Base-by-base conservation (phyloP, 1,140 invertebrate genomes). In the Pseudomyrmex gracilis region DNA sequence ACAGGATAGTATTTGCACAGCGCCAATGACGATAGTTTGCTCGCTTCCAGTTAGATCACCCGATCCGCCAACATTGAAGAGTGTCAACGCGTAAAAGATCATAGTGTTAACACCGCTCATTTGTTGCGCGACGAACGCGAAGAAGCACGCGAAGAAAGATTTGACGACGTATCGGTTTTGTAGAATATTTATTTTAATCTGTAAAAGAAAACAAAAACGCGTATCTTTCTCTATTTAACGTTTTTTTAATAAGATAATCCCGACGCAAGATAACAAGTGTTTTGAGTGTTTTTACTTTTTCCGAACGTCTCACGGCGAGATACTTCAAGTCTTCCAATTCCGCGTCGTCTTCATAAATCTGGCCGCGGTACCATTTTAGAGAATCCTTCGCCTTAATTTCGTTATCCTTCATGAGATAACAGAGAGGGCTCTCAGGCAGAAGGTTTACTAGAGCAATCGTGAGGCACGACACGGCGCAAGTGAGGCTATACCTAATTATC, bases 41-140 rank as follows among this genome's bases (percentile, higher is more conserved):
- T 95, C 64, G 95, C 91, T 85, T 94, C 93, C 20, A 94, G 89
- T 77, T 94, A 93, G 13, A 96, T 95, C 34, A 91, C 92, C 83
- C 94, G 95, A 63, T 95, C 95, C 84, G 95, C 95, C 73, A 90
- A 95, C 87, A 95, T 94, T 92, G 91, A 98, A 98, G 83, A 98
- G 97, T 2, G 94, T 92, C 3, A 86, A 15, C 3, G 88, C 82
- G 61, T 86, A 70, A 34, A 84, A 89, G 34, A 85, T 86, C 71
- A 87, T 78, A 51, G 60, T 82, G 24, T 82, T 86, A 53, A 78
- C 20, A 5, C 87, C 87, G 20, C 71, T 76, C n/a, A 89, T 47
- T 60, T 89, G 97, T 90, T 98, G 97, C 90, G 97, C 96, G 73
- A 97, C 92, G 95, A 98, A 97, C 1, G 98, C 93, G 20, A 95